These are phyloP conservation scores for Sthenelais limicola DNA, from an alignment of 2,888 invertebrate species.

Conservation along the genomic window DNA sequence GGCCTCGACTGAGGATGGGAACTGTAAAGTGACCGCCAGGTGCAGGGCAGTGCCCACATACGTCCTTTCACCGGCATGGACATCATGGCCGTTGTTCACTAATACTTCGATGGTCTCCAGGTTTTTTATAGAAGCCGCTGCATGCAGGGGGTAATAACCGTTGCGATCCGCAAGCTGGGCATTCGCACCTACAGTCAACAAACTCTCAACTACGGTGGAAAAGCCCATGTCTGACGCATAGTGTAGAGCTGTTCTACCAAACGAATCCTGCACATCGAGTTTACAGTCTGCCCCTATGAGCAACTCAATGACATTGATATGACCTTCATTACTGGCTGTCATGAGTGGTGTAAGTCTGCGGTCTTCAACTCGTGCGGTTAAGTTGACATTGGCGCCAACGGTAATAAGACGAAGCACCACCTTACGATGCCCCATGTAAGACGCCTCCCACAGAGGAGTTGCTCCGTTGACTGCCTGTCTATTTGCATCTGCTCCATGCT, in stretches of 20 bases:
- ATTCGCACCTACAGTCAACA: conserved; percentile 20
- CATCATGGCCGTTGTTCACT: background rate
- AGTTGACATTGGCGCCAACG: conserved; percentile 19
- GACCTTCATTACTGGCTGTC: conserved; percentile 26
- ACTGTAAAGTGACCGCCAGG: conserved; percentile 12
- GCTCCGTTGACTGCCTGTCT: background rate
- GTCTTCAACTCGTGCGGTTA: background rate
- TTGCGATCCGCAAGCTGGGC: background rate
- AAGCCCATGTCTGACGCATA: conserved; percentile 26
- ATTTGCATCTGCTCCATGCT: conserved; percentile 18
- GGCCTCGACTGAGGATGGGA: conserved; percentile 2
- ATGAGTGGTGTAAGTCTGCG: conserved; percentile 12
- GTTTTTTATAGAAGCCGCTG: conserved; percentile 10
- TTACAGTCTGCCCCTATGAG: conserved; percentile 15
- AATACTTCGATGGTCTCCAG: background rate
- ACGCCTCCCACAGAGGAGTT: conserved; percentile 9
- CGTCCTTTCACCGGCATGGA: background rate
- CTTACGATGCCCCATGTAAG: conserved; percentile 2
- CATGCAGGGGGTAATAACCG: conserved; percentile 16
- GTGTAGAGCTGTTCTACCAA: conserved; percentile 19
- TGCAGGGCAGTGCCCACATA: conserved; percentile 19
- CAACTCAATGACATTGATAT: conserved; percentile 1
- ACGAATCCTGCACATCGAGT: conserved; percentile 17
- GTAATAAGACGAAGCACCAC: background rate
- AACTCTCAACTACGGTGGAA: background rate